These are phyloP conservation scores for Cenopis cana DNA, from an alignment of 2,888 invertebrate genomes.

Conservation along the genomic window DNA sequence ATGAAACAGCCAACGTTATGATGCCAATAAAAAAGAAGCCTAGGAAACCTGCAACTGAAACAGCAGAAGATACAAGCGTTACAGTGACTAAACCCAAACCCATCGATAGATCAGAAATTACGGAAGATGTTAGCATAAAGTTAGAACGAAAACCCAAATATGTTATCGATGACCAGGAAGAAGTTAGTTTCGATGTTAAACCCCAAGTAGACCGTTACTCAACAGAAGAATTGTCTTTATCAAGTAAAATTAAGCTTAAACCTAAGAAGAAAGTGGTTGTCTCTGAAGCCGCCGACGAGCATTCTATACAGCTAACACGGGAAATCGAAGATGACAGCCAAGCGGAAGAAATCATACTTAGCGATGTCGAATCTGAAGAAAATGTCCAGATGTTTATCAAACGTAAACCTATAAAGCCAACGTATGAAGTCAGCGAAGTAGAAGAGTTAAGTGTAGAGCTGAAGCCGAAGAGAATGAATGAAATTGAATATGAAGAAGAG, in stretches of 20 bases:
- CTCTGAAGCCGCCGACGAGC: constrained; percentile 88
- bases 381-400: constrained; percentile 81
- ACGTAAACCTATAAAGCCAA: constrained; percentile 80
- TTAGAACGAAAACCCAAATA: constrained; percentile 88
- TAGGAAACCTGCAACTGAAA: constrained; percentile 63
- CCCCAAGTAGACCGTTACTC: constrained; percentile 80
- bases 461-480: constrained; percentile 73
- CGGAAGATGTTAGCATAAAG: constrained; percentile 87
- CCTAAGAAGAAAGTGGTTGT: constrained; percentile 86
- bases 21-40: constrained; percentile 72
- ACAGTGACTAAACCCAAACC: constrained; percentile 67
- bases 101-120: constrained; percentile 78
- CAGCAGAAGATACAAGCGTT: constrained; percentile 69
- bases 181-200: constrained; percentile 77
- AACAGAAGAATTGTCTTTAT: constrained; percentile 89
- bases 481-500: constrained; percentile 86
- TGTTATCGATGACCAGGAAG: constrained; percentile 88
- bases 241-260: constrained; percentile 89
- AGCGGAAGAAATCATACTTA: constrained; percentile 87
- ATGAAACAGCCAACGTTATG: constrained; percentile 68
- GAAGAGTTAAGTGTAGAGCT: constrained; percentile 86
- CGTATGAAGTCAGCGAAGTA: constrained; percentile 86
- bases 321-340: constrained; percentile 87
- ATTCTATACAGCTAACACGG: constrained; percentile 87
- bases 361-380: constrained; percentile 86